phyloP scores from a whole-genome alignment of 2,797 vertebrate genomes.

The Sebastes hubbsi region DNA sequence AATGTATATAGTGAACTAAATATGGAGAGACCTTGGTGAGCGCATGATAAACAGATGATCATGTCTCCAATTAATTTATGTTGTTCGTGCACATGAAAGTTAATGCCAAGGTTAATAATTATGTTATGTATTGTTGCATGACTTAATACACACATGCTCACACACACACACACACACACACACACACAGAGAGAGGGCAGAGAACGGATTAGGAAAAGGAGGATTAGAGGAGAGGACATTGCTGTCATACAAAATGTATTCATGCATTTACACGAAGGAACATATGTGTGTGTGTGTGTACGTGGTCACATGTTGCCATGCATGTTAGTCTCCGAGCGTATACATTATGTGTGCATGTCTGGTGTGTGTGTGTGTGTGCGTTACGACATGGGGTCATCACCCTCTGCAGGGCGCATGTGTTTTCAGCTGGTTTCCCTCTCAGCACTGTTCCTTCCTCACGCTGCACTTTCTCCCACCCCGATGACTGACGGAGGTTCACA shows the following conservation, averaged over 20 bases:
- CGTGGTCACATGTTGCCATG: not conserved
- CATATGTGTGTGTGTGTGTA: not conserved
- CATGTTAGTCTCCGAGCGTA: not conserved
- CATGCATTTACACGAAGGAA: not conserved
- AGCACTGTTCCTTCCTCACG: slow-evolving; percentile 32
- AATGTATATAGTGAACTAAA: not conserved
- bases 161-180: not conserved
- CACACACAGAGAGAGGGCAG: not conserved
- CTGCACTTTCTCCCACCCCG: slow-evolving; percentile 14
- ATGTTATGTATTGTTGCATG: slow-evolving; percentile 10
- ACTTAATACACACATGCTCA: slow-evolving; percentile 2
- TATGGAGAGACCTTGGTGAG: not conserved
- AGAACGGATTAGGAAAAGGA: not conserved
- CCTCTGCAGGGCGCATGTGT: slow-evolving; percentile 63
- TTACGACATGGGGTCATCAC: slow-evolving; percentile 42
- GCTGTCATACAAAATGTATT: slow-evolving; percentile 37
- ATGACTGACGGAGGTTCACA: slow-evolving; percentile 49
- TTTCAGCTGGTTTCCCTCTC: slow-evolving; percentile 58
- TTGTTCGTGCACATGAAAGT: slow-evolving; percentile 18
- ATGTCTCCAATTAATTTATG: slow-evolving; percentile 17
- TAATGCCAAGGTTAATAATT: not conserved
- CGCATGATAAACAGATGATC: not conserved
- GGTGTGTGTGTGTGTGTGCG: not conserved
- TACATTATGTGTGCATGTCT: not conserved
- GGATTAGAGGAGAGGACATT: slow-evolving; percentile 23